A percentile compares a stretch with the other conserved stretches of the same genome.
Conservation (phyloP, 2,888 invertebrate species). For the Piscicola geometra region DNA sequence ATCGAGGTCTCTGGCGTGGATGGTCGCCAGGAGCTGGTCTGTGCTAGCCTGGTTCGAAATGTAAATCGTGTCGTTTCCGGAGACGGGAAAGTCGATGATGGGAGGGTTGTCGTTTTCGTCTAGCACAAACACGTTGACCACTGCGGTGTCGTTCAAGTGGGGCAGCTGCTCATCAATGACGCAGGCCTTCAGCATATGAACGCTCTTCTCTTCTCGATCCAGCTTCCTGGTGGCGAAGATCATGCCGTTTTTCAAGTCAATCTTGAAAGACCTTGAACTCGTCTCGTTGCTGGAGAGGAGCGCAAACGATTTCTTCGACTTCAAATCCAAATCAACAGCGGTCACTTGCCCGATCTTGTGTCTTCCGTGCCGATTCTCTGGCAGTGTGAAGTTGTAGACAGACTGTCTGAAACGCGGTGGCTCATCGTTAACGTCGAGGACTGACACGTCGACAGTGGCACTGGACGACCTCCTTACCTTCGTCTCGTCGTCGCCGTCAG, state of each 20-base stretch:
- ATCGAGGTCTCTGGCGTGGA: conserved; percentile 33
- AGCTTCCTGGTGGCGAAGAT: conserved; percentile 13
- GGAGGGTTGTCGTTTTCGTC: conserved; percentile 35
- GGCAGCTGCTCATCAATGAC: conserved; percentile 30
- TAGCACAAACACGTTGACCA: conserved; percentile 18
- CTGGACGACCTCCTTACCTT: conserved; percentile 23
- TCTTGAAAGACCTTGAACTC: conserved; percentile 21
- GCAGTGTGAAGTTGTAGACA: conserved; percentile 31
- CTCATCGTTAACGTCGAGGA: conserved; percentile 35
- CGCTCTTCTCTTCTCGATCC: conserved; percentile 29
- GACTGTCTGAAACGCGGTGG: conserved; percentile 27
- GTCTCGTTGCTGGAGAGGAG: conserved; percentile 8
- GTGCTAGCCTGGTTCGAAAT: conserved; percentile 9
- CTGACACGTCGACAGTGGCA: conserved; percentile 26
- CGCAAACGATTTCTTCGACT: conserved; percentile 15
- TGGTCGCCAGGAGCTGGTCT: conserved; percentile 18
- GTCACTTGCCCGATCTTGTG: conserved; percentile 22
- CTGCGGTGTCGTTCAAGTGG: conserved; percentile 11
- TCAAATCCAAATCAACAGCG: conserved; percentile 30
- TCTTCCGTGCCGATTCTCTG: conserved; percentile 31
- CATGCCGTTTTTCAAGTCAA: conserved; percentile 20
- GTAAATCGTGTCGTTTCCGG: conserved; percentile 35
- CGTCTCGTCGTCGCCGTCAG: conserved; percentile 19
- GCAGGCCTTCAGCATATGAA: conserved; percentile 18
- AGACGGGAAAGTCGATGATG: conserved; percentile 31